Conservation (phyloP, 2,113 vertebrate species). For the Calcarius ornatus region DNA sequence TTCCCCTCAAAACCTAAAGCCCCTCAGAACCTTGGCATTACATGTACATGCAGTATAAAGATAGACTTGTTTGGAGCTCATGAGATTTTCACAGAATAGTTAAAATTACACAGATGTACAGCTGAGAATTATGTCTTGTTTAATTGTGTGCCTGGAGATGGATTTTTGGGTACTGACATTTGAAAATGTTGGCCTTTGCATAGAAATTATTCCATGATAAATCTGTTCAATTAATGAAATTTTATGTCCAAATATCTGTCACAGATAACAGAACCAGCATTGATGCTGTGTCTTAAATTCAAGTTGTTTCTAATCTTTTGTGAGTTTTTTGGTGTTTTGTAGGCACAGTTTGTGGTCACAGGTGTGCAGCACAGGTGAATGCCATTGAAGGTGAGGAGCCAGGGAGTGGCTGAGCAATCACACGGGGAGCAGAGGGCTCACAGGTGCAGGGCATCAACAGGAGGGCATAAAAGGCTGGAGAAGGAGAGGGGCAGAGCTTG, state of each 20-base stretch:
- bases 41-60: background rate
- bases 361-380: background rate
- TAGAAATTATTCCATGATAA: constrained; percentile 33
- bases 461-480: background rate
- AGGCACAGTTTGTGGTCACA: background rate
- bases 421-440: background rate
- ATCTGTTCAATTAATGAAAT: constrained; percentile 53
- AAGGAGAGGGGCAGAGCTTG: background rate
- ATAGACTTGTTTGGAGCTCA: background rate
- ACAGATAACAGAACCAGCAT: background rate
- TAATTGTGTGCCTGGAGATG: background rate
- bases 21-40: background rate
- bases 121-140: background rate
- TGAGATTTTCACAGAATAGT: background rate
- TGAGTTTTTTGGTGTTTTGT: background rate
- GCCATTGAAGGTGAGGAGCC: background rate
- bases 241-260: constrained; percentile 53
- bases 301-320: background rate
- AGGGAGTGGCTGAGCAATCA: background rate
- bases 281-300: background rate
- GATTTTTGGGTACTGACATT: constrained; percentile 49
- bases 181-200: constrained; percentile 49
- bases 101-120: constrained; percentile 35
- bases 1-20: background rate
- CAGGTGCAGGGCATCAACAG: background rate